Base-by-base conservation (phyloP, 2,888 invertebrate species). In the Drosophila falleni region DNA sequence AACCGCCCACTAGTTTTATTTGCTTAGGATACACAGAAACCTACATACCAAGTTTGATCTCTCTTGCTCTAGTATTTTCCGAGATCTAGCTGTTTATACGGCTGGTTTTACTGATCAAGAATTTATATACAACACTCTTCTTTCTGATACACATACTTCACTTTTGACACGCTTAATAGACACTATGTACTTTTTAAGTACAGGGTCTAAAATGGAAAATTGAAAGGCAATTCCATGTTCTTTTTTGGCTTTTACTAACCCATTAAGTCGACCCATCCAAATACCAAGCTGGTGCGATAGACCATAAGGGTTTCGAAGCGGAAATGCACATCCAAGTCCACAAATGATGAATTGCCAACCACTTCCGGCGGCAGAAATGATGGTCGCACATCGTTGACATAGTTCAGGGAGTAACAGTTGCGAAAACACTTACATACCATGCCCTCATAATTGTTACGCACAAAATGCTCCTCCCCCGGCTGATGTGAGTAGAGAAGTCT, bases 191-290 rank as follows among this genome's bases (percentile, higher is more conserved):
- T 29, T 10, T 31, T 29, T 6, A 29, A 29, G 31, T 10, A 31
- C 31, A 31, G 31, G 9, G 8, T 10, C 31, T 1, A 0, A 31
- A 31, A 31, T 31, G 31, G 31, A 31, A 9, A 9, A 31, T 31
- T 10, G 31, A 31, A 31, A 9, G 37, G 37, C 35, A n/a, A n/a
- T n/a, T 15, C 8, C 8, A 9, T 35, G 6, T n/a, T 13, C 19
- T 49, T 23, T 2, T 11, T 55, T 50, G 9, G 13, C 23, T 33
- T 19, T 15, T 58, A 70, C 89, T 88, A 66, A 93, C 93, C 93
- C 82, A 93, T 89, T 39, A 93, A 89, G 80, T 93, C 93, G 41
- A 94, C 90, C 92, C 93, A 93, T 54, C 93, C 93, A 63, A 93
- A 93, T 16, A 93, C 92, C 64, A 93, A 89, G 74, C 93, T 93